Percentiles rank a stretch among this genome's conserved stretches.
Evolutionary conservation across 2,797 vertebrate species (phyloP).

Genomic region (Notoglanidium macrostoma): DNA sequence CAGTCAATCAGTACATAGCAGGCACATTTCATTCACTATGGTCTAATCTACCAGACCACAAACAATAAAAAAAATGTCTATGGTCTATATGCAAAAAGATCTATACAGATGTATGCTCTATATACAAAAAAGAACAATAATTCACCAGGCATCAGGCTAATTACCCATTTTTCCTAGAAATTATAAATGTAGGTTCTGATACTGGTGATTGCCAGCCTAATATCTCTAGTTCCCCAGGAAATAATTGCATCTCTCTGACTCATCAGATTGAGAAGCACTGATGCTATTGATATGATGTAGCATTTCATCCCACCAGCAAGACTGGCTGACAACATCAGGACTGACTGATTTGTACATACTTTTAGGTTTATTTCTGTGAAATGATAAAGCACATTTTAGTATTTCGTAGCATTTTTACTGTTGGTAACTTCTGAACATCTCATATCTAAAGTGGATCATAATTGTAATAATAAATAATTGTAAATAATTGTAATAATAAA

Average conservation of each 20-base stretch:
- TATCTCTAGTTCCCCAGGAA: background rate
- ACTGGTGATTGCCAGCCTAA: background rate
- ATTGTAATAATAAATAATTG: background rate
- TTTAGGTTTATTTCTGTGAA: background rate
- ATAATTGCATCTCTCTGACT: conserved; percentile 15
- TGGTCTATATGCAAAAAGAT: background rate
- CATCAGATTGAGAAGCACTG: background rate
- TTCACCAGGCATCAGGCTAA: background rate
- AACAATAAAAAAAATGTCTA: background rate
- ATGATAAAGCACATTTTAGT: background rate
- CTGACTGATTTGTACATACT: background rate
- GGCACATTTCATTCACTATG: background rate
- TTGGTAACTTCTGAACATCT: background rate
- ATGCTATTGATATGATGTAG: background rate
- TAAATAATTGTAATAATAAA: background rate
- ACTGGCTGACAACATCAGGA: background rate
- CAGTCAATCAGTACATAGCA: background rate
- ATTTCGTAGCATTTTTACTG: background rate
- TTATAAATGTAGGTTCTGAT: too few relatives aligned
- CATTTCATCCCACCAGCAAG: conserved; percentile 2
- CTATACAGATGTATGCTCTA: too few relatives aligned
- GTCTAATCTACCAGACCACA: background rate
- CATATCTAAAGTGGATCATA: background rate
- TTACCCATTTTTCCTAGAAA: background rate
- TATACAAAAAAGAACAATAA: background rate